Evolutionary conservation across 2,888 invertebrate genomes (phyloP).

Genomic region (Hesperia comma): DNA sequence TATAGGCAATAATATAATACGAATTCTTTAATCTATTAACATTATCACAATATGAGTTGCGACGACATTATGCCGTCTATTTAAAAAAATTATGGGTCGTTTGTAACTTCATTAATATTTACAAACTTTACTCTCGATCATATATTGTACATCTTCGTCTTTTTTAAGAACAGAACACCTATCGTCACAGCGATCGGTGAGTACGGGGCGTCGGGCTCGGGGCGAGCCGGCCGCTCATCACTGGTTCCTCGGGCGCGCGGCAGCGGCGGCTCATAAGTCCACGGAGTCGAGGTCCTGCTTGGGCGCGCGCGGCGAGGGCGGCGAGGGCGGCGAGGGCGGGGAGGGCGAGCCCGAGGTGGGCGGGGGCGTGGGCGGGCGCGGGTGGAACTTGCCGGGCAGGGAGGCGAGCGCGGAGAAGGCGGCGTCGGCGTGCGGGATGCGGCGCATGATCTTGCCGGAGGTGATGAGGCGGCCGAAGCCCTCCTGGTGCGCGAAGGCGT

Average conservation of each 20-base stretch:
- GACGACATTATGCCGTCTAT: constrained; percentile 67
- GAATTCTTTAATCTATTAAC: constrained; percentile 69
- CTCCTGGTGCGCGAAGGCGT: constrained; percentile 99
- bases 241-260: background rate
- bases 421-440: constrained; percentile 91
- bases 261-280: constrained; percentile 81
- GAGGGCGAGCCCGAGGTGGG: constrained; percentile 48
- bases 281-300: constrained; percentile 90
- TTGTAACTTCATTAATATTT: constrained; percentile 55
- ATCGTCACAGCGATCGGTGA: constrained; percentile 34
- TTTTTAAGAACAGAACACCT: constrained; percentile 47
- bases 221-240: background rate
- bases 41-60: constrained; percentile 74
- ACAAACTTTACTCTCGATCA: constrained; percentile 53
- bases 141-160: constrained; percentile 56
- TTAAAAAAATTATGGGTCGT: constrained; percentile 57
- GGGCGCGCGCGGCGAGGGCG: constrained; percentile 84
- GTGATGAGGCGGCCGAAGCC: constrained; percentile 99
- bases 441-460: constrained; percentile 96
- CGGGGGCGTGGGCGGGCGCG: constrained; percentile 89
- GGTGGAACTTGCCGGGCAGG: constrained; percentile 85
- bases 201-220: constrained; percentile 14
- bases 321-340: constrained; percentile 50
- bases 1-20: constrained; percentile 73
- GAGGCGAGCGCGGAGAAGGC: constrained; percentile 86